Evolutionary conservation across 2,797 vertebrate species (phyloP).

Genomic region (Mormyrops attenuatus): DNA sequence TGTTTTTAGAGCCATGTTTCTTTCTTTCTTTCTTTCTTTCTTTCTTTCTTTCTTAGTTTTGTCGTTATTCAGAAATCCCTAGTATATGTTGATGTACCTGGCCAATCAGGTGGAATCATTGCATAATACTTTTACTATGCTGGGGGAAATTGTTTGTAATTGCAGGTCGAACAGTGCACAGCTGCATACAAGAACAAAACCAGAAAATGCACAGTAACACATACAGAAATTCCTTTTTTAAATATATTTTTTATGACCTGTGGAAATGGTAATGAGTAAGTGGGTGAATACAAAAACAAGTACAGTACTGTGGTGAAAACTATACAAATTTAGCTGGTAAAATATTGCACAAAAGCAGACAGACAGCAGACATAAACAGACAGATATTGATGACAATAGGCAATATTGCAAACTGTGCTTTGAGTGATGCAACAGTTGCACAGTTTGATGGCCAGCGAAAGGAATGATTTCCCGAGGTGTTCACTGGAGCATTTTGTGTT

Average conservation of each 20-base stretch:
- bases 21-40: neutral
- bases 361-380: neutral
- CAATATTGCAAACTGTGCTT: neutral
- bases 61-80: too few species aligned
- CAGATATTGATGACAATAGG: neutral
- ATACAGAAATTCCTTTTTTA: neutral
- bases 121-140: neutral
- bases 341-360: neutral
- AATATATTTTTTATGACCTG: neutral
- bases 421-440: neutral
- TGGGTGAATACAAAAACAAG: neutral
- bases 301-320: neutral
- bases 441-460: neutral
- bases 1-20: neutral
- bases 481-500: neutral
- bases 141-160: neutral
- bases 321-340: neutral
- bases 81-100: neutral
- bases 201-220: neutral
- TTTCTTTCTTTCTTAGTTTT: neutral
- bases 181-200: neutral
- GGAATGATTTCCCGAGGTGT: neutral
- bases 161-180: neutral
- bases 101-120: neutral
- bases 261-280: neutral